Base-by-base conservation (phyloP, 2,888 invertebrate genomes). In the Pomacea canaliculata region DNA sequence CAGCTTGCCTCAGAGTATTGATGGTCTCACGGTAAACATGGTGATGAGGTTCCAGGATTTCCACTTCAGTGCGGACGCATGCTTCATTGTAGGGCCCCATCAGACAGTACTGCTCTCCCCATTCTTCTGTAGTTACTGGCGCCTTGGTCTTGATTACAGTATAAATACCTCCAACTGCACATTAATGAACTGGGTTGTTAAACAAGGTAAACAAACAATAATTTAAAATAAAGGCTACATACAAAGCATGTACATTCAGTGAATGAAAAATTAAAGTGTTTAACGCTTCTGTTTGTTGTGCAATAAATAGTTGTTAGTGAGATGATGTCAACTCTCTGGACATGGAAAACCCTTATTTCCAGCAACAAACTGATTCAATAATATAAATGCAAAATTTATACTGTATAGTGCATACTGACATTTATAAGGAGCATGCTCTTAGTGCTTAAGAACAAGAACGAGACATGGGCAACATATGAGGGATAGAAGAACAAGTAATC, bases 81-180 rank as follows among this genome's bases (percentile, higher is more conserved):
- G 94, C 93, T 90, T 99, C 99, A 91, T 97, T 98, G 91, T 97
- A 99, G 0, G 99, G 99, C 1, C 93, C 99, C 81, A 99, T 93
- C 82, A 99, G 92, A 86, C 97, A 97, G 91, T 98, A 97, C 89
- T 98, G 97, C 85, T 99, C 98, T 0, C 99, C 99, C 93, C 99
- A 94, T 92, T 99, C 99, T 89, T 98, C 98, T 0, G 96, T 96
- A 0, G 97, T 97, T 0, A 98, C 95, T 87, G 95, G 97, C 0
- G 99, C 98, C 91, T 99, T 99, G 0, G 98, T 98, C 83, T 98
- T 93, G 82, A 99, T 97, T 1, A 99, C 99, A 0, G 99, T 99
- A 91, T 99, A 99, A 88, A 99, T 99, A 46, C 99, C 99, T 60
- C 99, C 99, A 85, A 99, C 99, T 97, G 91, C 49, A 93, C 92